phyloP scores from a whole-genome alignment of 2,888 invertebrate genomes.

The Zygothrica quintamaculata region DNA sequence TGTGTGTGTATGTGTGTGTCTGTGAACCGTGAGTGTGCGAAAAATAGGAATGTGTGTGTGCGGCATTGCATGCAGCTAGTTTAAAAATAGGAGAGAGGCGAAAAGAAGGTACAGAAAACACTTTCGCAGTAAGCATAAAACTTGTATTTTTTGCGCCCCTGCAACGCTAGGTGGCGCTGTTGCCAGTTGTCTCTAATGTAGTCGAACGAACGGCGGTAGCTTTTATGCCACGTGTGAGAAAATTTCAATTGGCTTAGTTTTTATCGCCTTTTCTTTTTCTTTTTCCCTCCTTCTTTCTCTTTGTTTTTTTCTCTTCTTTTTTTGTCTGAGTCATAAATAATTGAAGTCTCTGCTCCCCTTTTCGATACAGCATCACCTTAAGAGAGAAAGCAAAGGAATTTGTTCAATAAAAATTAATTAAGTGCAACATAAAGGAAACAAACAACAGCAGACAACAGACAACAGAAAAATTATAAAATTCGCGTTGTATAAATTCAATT shows the following conservation, averaged over 20 bases:
- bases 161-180: constrained; percentile 50
- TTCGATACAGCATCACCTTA: too few relatives aligned
- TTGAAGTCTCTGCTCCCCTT: constrained; percentile 20
- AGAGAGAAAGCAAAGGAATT: too few relatives aligned
- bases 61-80: constrained; percentile 44
- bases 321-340: constrained; percentile 47
- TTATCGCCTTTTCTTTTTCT: constrained; percentile 19
- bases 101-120: not conserved
- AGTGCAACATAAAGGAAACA: constrained; percentile 30
- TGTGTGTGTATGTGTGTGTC: constrained; percentile 1
- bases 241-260: constrained; percentile 68
- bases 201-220: constrained; percentile 22
- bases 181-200: constrained; percentile 31
- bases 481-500: constrained; percentile 26
- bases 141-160: constrained; percentile 36
- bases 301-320: too few relatives aligned
- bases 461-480: constrained; percentile 16
- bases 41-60: constrained; percentile 47
- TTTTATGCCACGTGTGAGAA: constrained; percentile 62
- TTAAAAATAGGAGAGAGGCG: constrained; percentile 19
- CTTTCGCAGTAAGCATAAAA: constrained; percentile 37
- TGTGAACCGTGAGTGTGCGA: constrained; percentile 2
- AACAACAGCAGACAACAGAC: too few relatives aligned
- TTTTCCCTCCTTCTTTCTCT: too few relatives aligned
- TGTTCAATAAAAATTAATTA: constrained; percentile 36